phyloP scores from a whole-genome alignment of 2,888 invertebrate species.

The Eutolmus rufibarbis region DNA sequence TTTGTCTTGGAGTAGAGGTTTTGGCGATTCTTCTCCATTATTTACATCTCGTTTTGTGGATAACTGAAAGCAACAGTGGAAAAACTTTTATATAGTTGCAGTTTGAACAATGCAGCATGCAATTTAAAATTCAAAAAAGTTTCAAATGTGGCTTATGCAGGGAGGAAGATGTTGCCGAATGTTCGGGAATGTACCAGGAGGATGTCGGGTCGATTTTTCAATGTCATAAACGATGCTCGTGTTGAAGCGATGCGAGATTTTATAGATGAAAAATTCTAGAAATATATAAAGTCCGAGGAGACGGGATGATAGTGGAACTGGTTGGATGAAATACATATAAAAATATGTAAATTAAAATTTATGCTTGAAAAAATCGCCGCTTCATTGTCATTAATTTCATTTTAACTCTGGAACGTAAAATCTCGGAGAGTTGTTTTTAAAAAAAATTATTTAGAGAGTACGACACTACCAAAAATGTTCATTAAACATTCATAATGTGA shows the following conservation, averaged over 20 bases:
- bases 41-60: slow-evolving; percentile 49
- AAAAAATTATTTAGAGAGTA: not conserved
- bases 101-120: not conserved
- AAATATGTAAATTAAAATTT: not conserved
- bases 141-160: not conserved
- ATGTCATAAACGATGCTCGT: not conserved
- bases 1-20: slow-evolving; percentile 65
- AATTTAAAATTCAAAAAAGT: not conserved
- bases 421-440: not conserved
- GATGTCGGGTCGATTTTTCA: not conserved
- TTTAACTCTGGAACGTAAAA: not conserved
- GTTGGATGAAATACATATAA: not conserved
- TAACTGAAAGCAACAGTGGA: slow-evolving; percentile 40
- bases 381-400: not conserved
- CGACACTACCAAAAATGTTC: not conserved
- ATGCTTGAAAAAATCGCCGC: not conserved
- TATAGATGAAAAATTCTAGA: not conserved
- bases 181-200: not conserved
- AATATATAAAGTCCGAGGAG: not conserved
- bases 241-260: not conserved
- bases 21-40: slow-evolving; percentile 50
- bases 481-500: not conserved
- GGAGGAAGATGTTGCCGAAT: not conserved
- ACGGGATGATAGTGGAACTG: not conserved
- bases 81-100: slow-evolving; percentile 28